These are phyloP conservation scores for Cynodonichthys magdalenae DNA, from an alignment of 2,797 vertebrate species.

Conservation along the genomic window DNA sequence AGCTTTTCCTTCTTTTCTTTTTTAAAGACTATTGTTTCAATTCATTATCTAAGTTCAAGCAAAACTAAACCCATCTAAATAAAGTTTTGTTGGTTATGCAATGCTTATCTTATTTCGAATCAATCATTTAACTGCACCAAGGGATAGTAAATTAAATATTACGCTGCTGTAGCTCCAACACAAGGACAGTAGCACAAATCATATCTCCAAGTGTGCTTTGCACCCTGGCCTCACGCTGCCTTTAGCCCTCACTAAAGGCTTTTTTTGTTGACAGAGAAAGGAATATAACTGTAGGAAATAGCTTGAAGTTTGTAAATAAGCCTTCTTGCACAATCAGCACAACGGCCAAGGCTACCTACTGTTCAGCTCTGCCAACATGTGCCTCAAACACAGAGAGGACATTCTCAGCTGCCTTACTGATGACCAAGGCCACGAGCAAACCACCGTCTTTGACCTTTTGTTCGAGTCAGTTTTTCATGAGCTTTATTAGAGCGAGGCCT, in stretches of 20 bases:
- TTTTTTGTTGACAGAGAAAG: slow-evolving; percentile 24
- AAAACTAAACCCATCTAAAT: neutral
- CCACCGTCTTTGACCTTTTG: slow-evolving; percentile 53
- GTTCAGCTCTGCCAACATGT: slow-evolving; percentile 26
- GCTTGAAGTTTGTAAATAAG: slow-evolving; percentile 39
- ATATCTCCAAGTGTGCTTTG: slow-evolving; percentile 46
- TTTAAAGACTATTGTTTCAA: too few species aligned
- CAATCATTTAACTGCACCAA: neutral
- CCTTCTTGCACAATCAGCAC: slow-evolving; percentile 19
- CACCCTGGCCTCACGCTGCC: slow-evolving; percentile 54
- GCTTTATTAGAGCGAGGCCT: slow-evolving; percentile 30
- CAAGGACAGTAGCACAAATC: slow-evolving; percentile 17
- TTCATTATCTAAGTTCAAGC: neutral
- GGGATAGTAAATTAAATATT: slow-evolving; percentile 1
- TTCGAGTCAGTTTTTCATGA: slow-evolving; percentile 41
- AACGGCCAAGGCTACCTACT: slow-evolving; percentile 48
- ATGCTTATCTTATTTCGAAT: too few species aligned
- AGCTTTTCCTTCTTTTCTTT: neutral
- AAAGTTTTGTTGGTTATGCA: neutral
- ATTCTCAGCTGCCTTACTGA: slow-evolving; percentile 45
- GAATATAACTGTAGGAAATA: slow-evolving; percentile 40
- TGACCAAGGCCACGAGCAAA: slow-evolving; percentile 50
- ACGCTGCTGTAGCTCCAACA: slow-evolving; percentile 8
- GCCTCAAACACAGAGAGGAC: slow-evolving; percentile 18
- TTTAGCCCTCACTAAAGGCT: slow-evolving; percentile 35